phyloP scores from a whole-genome alignment of 2,113 vertebrate species.

The Cervus canadensis region DNA sequence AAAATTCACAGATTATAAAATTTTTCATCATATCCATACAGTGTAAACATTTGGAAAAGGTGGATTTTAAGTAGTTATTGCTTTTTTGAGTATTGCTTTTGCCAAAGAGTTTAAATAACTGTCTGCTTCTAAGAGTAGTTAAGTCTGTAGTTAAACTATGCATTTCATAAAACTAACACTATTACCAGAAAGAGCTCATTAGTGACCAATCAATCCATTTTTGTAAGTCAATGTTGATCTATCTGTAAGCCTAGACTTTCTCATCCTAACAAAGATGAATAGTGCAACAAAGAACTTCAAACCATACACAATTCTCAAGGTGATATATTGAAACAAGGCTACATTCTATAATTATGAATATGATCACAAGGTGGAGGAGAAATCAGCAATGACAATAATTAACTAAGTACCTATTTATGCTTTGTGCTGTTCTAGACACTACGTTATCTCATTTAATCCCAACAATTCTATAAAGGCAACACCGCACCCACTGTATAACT shows the following conservation, averaged over 20 bases:
- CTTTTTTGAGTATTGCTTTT: not conserved
- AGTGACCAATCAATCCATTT: slow-evolving; percentile 25
- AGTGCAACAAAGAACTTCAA: not conserved
- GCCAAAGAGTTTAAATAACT: slow-evolving; percentile 26
- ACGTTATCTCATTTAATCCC: not conserved
- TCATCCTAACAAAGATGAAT: not conserved
- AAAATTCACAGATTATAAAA: not conserved
- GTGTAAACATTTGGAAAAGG: not conserved
- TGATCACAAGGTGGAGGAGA: not conserved
- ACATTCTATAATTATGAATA: not conserved
- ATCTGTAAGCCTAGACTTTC: not conserved
- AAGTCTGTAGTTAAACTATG: not conserved
- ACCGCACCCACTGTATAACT: not conserved
- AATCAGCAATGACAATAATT: not conserved
- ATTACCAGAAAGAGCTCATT: not conserved
- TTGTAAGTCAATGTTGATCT: not conserved
- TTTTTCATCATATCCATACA: not conserved
- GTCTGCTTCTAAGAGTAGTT: not conserved
- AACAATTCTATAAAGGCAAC: not conserved
- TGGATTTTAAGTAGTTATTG: not conserved
- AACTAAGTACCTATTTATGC: not conserved
- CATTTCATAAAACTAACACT: not conserved
- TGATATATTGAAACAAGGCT: not conserved
- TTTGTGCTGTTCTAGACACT: not conserved
- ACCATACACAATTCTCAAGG: not conserved